Evolutionary conservation across 2,888 invertebrate genomes (phyloP).

Genomic region (Parnassius smintheus): DNA sequence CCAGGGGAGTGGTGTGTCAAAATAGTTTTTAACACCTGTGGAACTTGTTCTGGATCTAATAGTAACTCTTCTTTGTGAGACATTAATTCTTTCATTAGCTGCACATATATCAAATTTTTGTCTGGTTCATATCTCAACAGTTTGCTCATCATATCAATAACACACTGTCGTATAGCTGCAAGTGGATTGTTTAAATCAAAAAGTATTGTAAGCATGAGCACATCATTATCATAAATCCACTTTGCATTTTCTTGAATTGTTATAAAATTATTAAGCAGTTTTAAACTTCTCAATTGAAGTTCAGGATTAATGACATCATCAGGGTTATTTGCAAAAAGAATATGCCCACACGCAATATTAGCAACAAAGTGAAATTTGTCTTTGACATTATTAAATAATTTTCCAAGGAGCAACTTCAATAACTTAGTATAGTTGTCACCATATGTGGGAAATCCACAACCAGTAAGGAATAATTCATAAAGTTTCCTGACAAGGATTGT

Average conservation of each 20-base stretch:
- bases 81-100: conserved; percentile 71
- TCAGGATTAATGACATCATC: conserved; percentile 70
- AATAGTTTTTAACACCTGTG: conserved; percentile 82
- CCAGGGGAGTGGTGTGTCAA: conserved; percentile 78
- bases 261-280: conserved; percentile 57
- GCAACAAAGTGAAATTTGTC: conserved; percentile 80
- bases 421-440: conserved; percentile 58
- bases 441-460: conserved; percentile 64
- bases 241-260: conserved; percentile 46
- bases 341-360: conserved; percentile 78
- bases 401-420: conserved; percentile 68
- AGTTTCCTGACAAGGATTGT: conserved; percentile 63
- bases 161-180: conserved; percentile 76
- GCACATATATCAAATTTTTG: conserved; percentile 60
- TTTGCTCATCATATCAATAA: conserved; percentile 75
- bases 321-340: conserved; percentile 63
- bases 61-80: conserved; percentile 80
- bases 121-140: conserved; percentile 53
- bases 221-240: conserved; percentile 68
- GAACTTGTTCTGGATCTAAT: conserved; percentile 85
- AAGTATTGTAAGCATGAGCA: conserved; percentile 77
- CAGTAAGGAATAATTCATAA: conserved; percentile 73
- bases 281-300: conserved; percentile 77
- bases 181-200: conserved; percentile 79
- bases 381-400: conserved; percentile 60